Percentiles rank a stretch among this genome's conserved stretches.
Conservation (phyloP, 2,888 invertebrate species). For the Coecobrya sp. region DNA sequence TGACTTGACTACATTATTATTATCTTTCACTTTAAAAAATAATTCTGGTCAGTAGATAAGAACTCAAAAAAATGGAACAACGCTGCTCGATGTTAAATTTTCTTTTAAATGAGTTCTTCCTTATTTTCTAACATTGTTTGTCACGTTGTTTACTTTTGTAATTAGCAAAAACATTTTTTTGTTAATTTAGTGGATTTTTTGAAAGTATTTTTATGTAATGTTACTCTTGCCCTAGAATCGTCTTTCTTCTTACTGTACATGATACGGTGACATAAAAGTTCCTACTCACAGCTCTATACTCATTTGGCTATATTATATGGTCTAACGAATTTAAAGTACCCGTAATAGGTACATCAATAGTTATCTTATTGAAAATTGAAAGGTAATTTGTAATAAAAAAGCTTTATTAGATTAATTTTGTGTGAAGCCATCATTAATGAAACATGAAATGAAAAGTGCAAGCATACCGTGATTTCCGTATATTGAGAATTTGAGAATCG, state of each 20-base stretch:
- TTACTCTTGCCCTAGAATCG: too few species aligned
- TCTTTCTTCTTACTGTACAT: too few species aligned
- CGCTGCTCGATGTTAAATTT: not conserved
- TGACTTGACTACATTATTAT: not conserved
- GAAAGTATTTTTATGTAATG: too few species aligned
- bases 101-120: not conserved
- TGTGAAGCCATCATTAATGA: not conserved
- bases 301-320: too few species aligned
- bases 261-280: too few species aligned
- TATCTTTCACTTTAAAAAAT: not conserved
- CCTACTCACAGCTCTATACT: too few species aligned
- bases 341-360: too few species aligned
- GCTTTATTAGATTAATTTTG: not conserved
- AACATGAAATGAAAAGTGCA: not conserved
- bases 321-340: too few species aligned
- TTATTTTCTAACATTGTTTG: not conserved
- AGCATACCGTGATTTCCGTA: not conserved
- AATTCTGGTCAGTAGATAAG: constrained; percentile 62
- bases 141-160: not conserved
- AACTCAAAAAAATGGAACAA: not conserved
- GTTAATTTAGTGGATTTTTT: too few species aligned
- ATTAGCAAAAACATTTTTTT: too few species aligned
- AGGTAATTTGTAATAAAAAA: constrained; percentile 32
- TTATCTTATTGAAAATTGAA: constrained; percentile 14
- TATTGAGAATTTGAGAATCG: not conserved